Base-by-base conservation (phyloP, 2,888 invertebrate genomes). In the Agrotis exclamationis region DNA sequence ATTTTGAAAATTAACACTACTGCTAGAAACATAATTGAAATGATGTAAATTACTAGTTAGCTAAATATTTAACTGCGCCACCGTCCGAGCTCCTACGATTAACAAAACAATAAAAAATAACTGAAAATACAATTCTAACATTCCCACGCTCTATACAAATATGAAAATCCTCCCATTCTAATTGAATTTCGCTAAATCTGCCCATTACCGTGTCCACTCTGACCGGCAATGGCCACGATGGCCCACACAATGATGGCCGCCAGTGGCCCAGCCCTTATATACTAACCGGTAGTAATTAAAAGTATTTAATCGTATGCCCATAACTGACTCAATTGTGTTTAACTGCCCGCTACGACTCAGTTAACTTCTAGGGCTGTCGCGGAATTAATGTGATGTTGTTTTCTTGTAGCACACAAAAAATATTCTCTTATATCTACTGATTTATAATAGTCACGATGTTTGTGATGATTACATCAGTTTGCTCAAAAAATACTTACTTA, bases 251-350 rank as follows among this genome's bases (percentile, higher is more conserved):
- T 54, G 60, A 6, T 13, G 5, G 6, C 13, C 0, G 3, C 4
- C 58, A 51, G 50, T 44, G 7, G 33, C 6, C 20, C 54, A 18
- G 53, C 51, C 54, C 53, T 70, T 73, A 65, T 76, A 80, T 75
- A 70, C 44, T n/a, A 47, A n/a, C 54, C 63, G 11, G 24, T 63
- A 56, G 45, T 59, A 64, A 69, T 62, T 44, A 74, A 71, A 86
- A 80, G 67, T 80, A 80, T 80, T 84, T 85, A 85, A 84, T 80
- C 63, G 76, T 86, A 72, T 77, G 75, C 76, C 81, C 74, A 84
- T 86, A 82, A 85, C 80, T 63, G 80, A 79, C 39, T 84, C 75
- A 86, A 85, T 85, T 85, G 85, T 57, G 64, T 82, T 84, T 80
- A 84, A 85, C 80, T 82, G 76, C 79, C 53, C 44, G 62, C 69